Percentiles rank a stretch among this genome's conserved stretches.
Conservation (phyloP, 1,140 invertebrate species). For the Drosophila arizonae region DNA sequence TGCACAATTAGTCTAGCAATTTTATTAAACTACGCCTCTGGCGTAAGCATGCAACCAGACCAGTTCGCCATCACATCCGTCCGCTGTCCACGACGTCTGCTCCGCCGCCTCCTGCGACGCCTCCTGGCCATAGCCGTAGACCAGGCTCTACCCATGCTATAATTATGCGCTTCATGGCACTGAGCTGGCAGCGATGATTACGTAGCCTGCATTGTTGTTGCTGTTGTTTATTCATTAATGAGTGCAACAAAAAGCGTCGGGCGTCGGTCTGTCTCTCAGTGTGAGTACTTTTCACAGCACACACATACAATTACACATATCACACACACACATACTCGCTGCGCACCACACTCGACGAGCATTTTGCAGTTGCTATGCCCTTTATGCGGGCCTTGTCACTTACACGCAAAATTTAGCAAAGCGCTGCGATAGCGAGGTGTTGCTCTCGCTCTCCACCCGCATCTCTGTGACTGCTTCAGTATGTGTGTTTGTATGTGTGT, state of each 20-base stretch:
- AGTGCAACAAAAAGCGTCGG: conserved; percentile 74
- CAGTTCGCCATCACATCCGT: conserved; percentile 40
- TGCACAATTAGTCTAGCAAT: conserved; percentile 25
- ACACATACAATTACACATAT: conserved; percentile 15
- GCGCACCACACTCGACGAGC: conserved; percentile 38
- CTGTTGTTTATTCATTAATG: conserved; percentile 78
- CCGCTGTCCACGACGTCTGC: conserved; percentile 12
- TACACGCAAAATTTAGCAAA: conserved; percentile 81
- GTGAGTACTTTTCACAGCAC: conserved; percentile 16
- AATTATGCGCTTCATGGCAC: conserved; percentile 77
- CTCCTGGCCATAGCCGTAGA: conserved; percentile 6
- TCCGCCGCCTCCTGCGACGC: not conserved
- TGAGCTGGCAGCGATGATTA: conserved; percentile 73
- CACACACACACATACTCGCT: conserved; percentile 19
- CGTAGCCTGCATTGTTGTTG: conserved; percentile 62
- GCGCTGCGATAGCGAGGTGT: conserved; percentile 74
- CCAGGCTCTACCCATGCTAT: conserved; percentile 43
- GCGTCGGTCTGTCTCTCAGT: conserved; percentile 13
- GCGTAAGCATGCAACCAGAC: conserved; percentile 27
- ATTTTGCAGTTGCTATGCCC: conserved; percentile 57
- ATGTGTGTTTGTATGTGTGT: conserved; percentile 13
- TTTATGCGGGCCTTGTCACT: conserved; percentile 76
- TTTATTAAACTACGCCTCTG: conserved; percentile 40
- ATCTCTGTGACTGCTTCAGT: conserved; percentile 29
- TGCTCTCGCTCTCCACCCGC: conserved; percentile 48